Evolutionary conservation across 53 echinoderm and acorn worm genomes (phyloP).

Genomic region (Paelopatides confundens): DNA sequence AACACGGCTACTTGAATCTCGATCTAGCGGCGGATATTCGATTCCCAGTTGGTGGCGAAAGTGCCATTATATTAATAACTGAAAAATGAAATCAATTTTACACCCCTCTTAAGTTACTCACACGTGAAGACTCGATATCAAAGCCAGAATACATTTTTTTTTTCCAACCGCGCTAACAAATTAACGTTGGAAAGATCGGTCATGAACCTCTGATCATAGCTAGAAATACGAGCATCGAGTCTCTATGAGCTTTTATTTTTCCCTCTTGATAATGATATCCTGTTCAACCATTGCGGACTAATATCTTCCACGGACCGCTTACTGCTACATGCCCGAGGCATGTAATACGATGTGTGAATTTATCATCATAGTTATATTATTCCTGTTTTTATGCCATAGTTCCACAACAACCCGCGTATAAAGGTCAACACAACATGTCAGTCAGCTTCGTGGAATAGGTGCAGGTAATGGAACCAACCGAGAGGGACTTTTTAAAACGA

Average conservation of each 20-base stretch:
- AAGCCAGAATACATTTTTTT: constrained; percentile 12
- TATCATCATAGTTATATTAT: constrained; percentile 39
- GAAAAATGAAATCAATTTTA: constrained; percentile 56
- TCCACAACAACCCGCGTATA: neutral
- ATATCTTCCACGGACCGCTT: constrained; percentile 34
- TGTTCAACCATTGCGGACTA: neutral
- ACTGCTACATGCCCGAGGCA: constrained; percentile 33
- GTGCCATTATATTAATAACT: constrained; percentile 58
- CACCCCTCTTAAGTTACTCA: constrained; percentile 38
- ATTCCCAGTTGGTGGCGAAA: constrained; percentile 43
- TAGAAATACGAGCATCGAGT: constrained; percentile 22
- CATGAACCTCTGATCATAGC: neutral
- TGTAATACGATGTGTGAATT: constrained; percentile 51
- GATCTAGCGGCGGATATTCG: constrained; percentile 26
- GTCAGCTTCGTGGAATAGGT: constrained; percentile 10
- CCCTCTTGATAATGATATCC: neutral
- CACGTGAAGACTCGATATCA: constrained; percentile 7
- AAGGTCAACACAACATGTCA: constrained; percentile 47
- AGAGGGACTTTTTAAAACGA: constrained; percentile 34
- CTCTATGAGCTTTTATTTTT: neutral
- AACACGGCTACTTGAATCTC: constrained; percentile 9
- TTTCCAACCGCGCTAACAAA: constrained; percentile 44
- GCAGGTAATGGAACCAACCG: neutral
- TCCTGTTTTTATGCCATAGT: neutral
- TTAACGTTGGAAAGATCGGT: constrained; percentile 20